Evolutionary conservation across 2,797 vertebrate genomes (phyloP).

Genomic region (Falco concolor): DNA sequence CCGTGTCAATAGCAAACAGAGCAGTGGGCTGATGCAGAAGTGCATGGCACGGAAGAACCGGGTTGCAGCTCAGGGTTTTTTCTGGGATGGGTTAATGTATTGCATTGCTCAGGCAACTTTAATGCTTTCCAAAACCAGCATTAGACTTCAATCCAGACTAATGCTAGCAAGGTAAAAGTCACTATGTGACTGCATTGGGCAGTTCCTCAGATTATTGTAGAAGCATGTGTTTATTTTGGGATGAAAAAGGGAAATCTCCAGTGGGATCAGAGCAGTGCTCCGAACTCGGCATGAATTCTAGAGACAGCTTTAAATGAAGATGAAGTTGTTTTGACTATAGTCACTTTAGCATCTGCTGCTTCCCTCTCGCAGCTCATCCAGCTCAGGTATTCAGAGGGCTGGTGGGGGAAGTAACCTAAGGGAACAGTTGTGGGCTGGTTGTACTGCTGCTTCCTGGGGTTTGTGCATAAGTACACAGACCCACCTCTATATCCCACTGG

Average conservation of each 20-base stretch:
- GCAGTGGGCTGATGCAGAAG: not conserved
- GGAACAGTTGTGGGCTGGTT: not conserved
- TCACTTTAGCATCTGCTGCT: not conserved
- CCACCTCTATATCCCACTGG: not conserved
- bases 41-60: not conserved
- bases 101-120: not conserved
- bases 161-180: not conserved
- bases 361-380: not conserved
- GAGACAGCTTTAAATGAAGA: not conserved
- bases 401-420: not conserved
- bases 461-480: not conserved
- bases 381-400: not conserved
- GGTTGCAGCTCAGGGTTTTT: not conserved
- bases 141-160: not conserved
- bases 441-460: not conserved
- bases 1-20: not conserved
- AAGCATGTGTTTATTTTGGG: conserved; percentile 34
- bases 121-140: not conserved
- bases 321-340: not conserved
- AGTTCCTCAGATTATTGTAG: not conserved
- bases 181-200: not conserved
- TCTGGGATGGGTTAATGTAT: not conserved
- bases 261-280: not conserved
- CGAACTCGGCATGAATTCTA: not conserved
- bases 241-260: conserved; percentile 12